Base-by-base conservation (phyloP, 2,888 invertebrate species). In the Melanostoma mellinum region DNA sequence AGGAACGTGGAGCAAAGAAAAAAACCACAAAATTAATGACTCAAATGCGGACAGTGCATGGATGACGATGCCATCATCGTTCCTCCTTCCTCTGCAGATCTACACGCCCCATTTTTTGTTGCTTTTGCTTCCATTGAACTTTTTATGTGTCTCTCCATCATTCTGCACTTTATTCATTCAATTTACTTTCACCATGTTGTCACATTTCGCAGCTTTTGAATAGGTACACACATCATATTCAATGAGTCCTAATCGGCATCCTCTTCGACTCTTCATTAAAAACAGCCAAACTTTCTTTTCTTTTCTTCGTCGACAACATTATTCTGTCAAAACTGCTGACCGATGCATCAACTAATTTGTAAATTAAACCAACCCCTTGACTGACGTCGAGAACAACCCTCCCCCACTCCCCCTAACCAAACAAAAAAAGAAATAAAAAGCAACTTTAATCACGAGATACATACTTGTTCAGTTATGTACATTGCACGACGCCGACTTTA, bases 131-230 rank as follows among this genome's bases (percentile, higher is more conserved):
- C 50, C 44, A 33, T 32, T 55, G 53, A 73, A 55, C 61, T 72
- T 48, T 20, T 20, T 68, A 35, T 58, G 8, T 56, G 42, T 58
- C 65, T 60, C 53, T 40, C 9, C n/a, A 42, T 50, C 10, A n/a
- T 44, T 38, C 55, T 76, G 81, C 67, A 81, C 48, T 76, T 76
- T 50, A 40, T 50, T 50, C 38, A 50, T 48, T 61, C 61, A 67
- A 61, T 76, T 20, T 79, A 63, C 73, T 63, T 69, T 72, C 74
- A 69, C 80, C 56, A 58, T 74, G 71, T 76, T 76, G 71, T 72
- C 80, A 80, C 63, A 81, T 72, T 81, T 81, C 76, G 55, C 38
- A 61, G 38, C 50, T 55, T 67, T 60, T 42, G 9, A 6, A 36
- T 36, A 48, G 36, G 32, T 33, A 56, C 35, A 63, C 8, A 50